Percentiles rank a stretch among this genome's conserved stretches.
Conservation (phyloP, 1,140 invertebrate genomes). For the Drosophila rufa region DNA sequence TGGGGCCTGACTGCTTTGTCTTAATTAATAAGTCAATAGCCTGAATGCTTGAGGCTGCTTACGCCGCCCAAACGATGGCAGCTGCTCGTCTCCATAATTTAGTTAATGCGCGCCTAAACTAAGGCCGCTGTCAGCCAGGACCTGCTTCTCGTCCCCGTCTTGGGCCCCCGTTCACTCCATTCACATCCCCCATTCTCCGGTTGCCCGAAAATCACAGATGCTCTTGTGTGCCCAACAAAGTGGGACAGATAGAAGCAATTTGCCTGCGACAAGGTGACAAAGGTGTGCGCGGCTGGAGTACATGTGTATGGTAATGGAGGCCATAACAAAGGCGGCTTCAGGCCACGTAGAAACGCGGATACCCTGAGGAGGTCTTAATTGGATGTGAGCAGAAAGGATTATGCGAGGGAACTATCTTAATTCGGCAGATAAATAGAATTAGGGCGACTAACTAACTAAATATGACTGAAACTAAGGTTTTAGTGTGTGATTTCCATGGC, state of each 20-base stretch:
- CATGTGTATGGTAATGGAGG: slow-evolving; percentile 38
- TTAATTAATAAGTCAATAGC: slow-evolving; percentile 81
- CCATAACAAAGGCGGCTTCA: slow-evolving; percentile 13
- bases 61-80: slow-evolving; percentile 19
- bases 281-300: slow-evolving; percentile 14
- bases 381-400: slow-evolving; percentile 16
- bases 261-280: slow-evolving; percentile 48
- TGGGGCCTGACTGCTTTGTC: slow-evolving; percentile 47
- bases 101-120: slow-evolving; percentile 47
- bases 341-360: slow-evolving; percentile 1
- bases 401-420: neutral
- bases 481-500: neutral
- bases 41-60: slow-evolving; percentile 44
- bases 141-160: neutral
- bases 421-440: too few relatives aligned
- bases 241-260: slow-evolving; percentile 57
- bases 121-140: slow-evolving; percentile 14
- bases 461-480: neutral
- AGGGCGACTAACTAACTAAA: neutral
- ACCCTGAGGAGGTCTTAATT: slow-evolving; percentile 12
- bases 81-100: slow-evolving; percentile 49
- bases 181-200: neutral
- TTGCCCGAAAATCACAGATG: slow-evolving; percentile 28
- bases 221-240: slow-evolving; percentile 34
- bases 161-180: slow-evolving; percentile 4